Evolutionary conservation across 2,797 vertebrate genomes (phyloP), one percentile per base, ranked within the genome.

Genomic region (Artibeus lituratus): DNA sequence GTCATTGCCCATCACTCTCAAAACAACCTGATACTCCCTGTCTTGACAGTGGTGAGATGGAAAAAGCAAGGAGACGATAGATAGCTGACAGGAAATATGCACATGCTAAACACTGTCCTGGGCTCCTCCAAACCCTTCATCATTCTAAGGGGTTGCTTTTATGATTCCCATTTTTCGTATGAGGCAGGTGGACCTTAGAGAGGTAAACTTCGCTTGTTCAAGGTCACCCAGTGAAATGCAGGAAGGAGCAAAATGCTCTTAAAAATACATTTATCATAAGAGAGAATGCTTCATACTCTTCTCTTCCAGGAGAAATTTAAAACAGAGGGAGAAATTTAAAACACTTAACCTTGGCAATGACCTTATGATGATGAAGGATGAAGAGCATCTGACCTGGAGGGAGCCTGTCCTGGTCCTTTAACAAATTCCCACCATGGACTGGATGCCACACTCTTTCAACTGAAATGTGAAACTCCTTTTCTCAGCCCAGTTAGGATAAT

Each of bases 381-480:
- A 51, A 77, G 29, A 77, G 47, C 19, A 26, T 24, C 10, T 6
- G 32, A 49, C 3, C 11, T 7, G 1, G 9, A 73, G 19, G 32
- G 15, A n/a, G 7, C 29, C 59, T 90, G 22, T 22, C n/a, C 11
- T 39, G 16, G 2, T 26, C 1, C 32, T 53, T 59, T 1, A 10
- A 74, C 37, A 44, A 2, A 14, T 0, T 0, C 4, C 7, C 16
- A 1, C 10, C 0, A 2, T 55, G 32, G 14, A 49, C 15, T 59
- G 12, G 22, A 26, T 11, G 35, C 3, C 29, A 65, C 1, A 0
- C 1, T 44, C 14, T 94, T 24, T 84, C 80, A n/a, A 24, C 22
- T 92, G 32, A 57, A 14, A 35, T 7, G 2, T 9, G 8, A 29
- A 32, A 24, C 8, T 53, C 26, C 44, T 62, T 83, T 87, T 47